phyloP scores from a whole-genome alignment of 2,888 invertebrate species.

The Helobdella robusta region DNA sequence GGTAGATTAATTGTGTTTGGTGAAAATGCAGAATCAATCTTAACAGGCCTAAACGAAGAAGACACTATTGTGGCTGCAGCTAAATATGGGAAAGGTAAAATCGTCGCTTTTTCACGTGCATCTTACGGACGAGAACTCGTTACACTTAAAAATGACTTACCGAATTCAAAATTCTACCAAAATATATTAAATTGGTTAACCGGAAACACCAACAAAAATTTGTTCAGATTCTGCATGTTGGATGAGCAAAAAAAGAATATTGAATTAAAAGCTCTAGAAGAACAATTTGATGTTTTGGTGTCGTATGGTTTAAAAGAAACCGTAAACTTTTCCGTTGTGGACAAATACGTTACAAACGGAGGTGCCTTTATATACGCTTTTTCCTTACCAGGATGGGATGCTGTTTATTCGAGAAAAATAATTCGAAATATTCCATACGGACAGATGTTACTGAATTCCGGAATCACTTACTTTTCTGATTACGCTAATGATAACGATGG shows the following conservation, averaged over 20 bases:
- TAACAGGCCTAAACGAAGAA: constrained; percentile 23
- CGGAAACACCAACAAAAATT: constrained; percentile 16
- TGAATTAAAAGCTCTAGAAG: background rate
- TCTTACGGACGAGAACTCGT: constrained; percentile 19
- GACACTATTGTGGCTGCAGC: constrained; percentile 25
- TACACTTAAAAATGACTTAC: background rate
- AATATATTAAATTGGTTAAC: constrained; percentile 27
- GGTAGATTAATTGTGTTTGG: constrained; percentile 26
- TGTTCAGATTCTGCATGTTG: no score
- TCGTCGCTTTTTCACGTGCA: constrained; percentile 28
- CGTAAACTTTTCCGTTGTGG: background rate
- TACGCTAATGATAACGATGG: no score
- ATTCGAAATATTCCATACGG: constrained; percentile 28
- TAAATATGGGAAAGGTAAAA: constrained; percentile 28
- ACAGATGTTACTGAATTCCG: constrained; percentile 23
- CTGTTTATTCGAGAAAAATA: constrained; percentile 22
- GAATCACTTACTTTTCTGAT: constrained; percentile 20
- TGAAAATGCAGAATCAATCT: constrained; percentile 16
- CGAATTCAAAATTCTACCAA: constrained; percentile 18
- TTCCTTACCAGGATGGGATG: constrained; percentile 33
- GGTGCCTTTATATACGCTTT: constrained; percentile 30
- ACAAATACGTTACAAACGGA: constrained; percentile 26
- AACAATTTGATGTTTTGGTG: constrained; percentile 4
- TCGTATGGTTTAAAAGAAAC: background rate
- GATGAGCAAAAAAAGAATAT: background rate